A percentile compares a stretch with the other conserved stretches of the same genome.
Conservation (phyloP, 2,888 invertebrate genomes). For the Emesis castigata region DNA sequence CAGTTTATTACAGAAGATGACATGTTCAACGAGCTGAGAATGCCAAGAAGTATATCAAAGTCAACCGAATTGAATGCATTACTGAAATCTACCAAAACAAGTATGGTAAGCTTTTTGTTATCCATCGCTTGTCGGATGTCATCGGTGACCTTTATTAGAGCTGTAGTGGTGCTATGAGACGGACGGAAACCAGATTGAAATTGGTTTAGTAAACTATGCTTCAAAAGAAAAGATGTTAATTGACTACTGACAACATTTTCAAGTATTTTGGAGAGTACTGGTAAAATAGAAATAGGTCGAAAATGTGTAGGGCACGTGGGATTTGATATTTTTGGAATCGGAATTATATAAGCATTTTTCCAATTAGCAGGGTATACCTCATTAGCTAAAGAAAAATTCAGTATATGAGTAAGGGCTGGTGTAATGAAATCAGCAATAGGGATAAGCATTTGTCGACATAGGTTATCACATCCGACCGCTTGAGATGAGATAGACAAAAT, state of each 20-base stretch:
- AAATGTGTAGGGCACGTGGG: not conserved
- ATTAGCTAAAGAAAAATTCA: not conserved
- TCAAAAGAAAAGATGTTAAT: conserved; percentile 2
- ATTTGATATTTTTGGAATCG: conserved; percentile 6
- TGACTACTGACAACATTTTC: conserved; percentile 18
- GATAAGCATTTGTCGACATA: conserved; percentile 20
- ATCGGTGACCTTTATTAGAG: no score
- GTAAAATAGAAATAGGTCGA: conserved; percentile 19
- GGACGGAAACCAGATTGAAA: conserved; percentile 29
- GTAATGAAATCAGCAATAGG: conserved; percentile 5
- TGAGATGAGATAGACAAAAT: not conserved
- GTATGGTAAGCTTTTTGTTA: no score
- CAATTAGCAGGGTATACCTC: not conserved
- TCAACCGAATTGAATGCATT: no score
- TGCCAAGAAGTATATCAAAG: no score
- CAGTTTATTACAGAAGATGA: no score
- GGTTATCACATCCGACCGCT: not conserved
- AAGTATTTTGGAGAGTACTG: conserved; percentile 23
- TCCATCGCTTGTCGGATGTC: no score
- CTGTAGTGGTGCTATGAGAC: no score
- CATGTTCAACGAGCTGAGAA: no score
- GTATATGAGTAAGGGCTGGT: conserved; percentile 20
- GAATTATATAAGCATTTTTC: conserved; percentile 13
- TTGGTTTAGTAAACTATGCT: conserved; percentile 4
- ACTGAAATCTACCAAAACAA: no score